Percentiles rank a stretch among this genome's conserved stretches.
Conservation (phyloP, 2,888 invertebrate species). For the Cartodere bifasciata region DNA sequence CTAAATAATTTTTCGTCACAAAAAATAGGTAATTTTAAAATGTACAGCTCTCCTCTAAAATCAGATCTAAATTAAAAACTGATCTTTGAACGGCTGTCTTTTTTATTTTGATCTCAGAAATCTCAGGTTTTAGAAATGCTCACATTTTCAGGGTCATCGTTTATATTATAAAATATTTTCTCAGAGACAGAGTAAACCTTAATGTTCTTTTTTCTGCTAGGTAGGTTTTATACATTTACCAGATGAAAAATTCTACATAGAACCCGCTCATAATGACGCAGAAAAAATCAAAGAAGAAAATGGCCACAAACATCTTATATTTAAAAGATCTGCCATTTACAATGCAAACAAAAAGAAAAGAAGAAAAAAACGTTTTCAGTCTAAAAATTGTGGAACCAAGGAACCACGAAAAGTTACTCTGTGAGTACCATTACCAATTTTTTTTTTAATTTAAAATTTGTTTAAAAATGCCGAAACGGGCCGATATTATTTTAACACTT, state of each 20-base stretch:
- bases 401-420: slow-evolving; percentile 39
- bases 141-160: too few species aligned
- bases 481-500: too few species aligned
- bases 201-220: slow-evolving; percentile 33
- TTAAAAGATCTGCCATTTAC: slow-evolving; percentile 46
- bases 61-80: too few species aligned
- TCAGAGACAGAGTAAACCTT: too few species aligned
- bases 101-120: too few species aligned
- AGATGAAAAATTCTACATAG: slow-evolving; percentile 57
- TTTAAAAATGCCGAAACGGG: background rate
- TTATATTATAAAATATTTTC: too few species aligned
- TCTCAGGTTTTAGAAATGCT: too few species aligned
- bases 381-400: slow-evolving; percentile 44
- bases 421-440: slow-evolving; percentile 21
- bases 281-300: slow-evolving; percentile 26
- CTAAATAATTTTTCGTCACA: too few species aligned
- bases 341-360: slow-evolving; percentile 31
- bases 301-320: slow-evolving; percentile 56
- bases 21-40: too few species aligned
- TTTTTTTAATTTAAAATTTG: slow-evolving; percentile 3
- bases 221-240: slow-evolving; percentile 54
- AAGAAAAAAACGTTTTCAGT: slow-evolving; percentile 36
- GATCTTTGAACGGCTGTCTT: too few species aligned
- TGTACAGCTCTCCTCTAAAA: too few species aligned
- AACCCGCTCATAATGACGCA: slow-evolving; percentile 47